Base-by-base conservation (phyloP, 2,113 vertebrate species). In the Tautogolabrus adspersus region DNA sequence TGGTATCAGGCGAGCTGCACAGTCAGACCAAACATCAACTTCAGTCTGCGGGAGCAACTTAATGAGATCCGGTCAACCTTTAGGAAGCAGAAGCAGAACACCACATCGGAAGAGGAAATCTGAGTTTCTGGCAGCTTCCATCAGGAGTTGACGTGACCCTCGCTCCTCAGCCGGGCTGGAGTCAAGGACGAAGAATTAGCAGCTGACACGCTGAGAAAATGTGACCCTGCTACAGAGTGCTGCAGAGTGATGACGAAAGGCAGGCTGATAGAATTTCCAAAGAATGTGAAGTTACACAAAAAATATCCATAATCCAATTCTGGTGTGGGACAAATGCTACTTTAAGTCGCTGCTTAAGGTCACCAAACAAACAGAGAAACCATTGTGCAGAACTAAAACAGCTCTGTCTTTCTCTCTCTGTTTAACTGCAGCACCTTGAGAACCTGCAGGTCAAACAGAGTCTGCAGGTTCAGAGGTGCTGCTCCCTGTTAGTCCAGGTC, bases 351-450 rank as follows among this genome's bases (percentile, higher is more conserved):
- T 34, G 61, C 57, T 59, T 46, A 80, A 83, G 68, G 83, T 82
- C 61, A n/a, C 46, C 71, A 70, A 81, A 73, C 72, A 74, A 84
- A 84, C 81, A 77, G 66, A 88, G 66, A 80, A 18, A 55, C 81
- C 76, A 52, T 52, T 52, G 19, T 52, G 49, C 49, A 52, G 49
- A 9, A 51, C 47, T 1, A n/a, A n/a, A 51, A 52, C 19, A 52
- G 49, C 19, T n/a, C 19, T 6, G 49, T 70, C 66, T 38, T 21
- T n/a, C n/a, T 23, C 40, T 13, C 30, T 34, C 46, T n/a, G 52
- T 72, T 77, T 19, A 65, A 77, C 77, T 67, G 1, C 63, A 69
- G 30, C 44, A 47, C 76, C 55, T 82, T 65, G n/a, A 79, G 30
- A 59, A 75, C 56, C 70, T 58, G 10, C 77, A 3, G 22, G 65